Evolutionary conservation across 2,797 vertebrate species (phyloP).

Genomic region (Argentina silus): DNA sequence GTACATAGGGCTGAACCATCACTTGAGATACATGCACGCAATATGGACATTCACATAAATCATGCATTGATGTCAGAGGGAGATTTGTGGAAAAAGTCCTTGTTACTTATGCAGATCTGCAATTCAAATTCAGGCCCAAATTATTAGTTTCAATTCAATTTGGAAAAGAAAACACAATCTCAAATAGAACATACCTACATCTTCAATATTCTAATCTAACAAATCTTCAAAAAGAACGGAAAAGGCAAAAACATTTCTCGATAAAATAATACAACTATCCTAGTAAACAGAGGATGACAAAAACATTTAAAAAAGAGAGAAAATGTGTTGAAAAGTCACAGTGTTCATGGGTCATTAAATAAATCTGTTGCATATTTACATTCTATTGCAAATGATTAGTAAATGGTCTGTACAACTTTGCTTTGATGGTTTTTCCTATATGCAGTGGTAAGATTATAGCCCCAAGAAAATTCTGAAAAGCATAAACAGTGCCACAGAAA

Average conservation of each 20-base stretch:
- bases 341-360: slow-evolving; percentile 62
- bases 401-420: slow-evolving; percentile 1
- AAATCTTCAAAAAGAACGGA: neutral
- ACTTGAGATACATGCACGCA: neutral
- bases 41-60: neutral
- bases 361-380: slow-evolving; percentile 45
- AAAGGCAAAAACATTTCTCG: slow-evolving; percentile 14
- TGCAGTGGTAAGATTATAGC: slow-evolving; percentile 3
- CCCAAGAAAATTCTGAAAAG: slow-evolving; percentile 22
- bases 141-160: slow-evolving; percentile 8
- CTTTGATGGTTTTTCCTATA: neutral
- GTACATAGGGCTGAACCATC: slow-evolving; percentile 27
- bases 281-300: slow-evolving; percentile 4
- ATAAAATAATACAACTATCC: neutral
- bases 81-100: neutral
- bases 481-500: neutral
- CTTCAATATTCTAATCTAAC: neutral
- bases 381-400: slow-evolving; percentile 41
- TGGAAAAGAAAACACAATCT: neutral
- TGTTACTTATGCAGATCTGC: neutral
- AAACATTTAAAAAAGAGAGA: slow-evolving; percentile 17
- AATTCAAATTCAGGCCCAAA: neutral
- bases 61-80: neutral
- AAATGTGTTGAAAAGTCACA: slow-evolving; percentile 38
- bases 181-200: slow-evolving; percentile 23